Evolutionary conservation across 2,113 vertebrate genomes (phyloP), one percentile per base, ranked within the genome.

Genomic region (Leiothrix lutea): DNA sequence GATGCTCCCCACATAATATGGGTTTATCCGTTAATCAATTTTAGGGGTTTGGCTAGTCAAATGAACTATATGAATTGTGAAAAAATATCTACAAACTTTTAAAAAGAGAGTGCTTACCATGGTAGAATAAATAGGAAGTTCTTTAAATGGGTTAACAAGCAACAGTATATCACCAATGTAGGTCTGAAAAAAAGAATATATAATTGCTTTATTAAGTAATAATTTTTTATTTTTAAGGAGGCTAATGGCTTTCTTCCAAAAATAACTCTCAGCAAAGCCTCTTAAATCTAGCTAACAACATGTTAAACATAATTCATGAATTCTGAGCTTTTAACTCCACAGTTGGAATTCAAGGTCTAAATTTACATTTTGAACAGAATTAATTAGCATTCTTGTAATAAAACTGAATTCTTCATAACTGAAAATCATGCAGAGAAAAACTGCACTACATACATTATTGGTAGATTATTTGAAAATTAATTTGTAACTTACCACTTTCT

Each of bases 81-180:
- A 79, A 88, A 78, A 77, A 79, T 23, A 35, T 14, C 9, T 1
- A 3, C 29, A 89, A 85, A 19, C 40, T 71, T 66, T 72, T 35
- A 36, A 67, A 75, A 67, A 89, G 14, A 86, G 33, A 51, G 51
- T 61, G 81, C 99, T 99, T 97, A 99, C 99, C 98, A 98, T 89
- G 47, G 98, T 97, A 75, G 99, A 99, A 97, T 99, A 99, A 95
- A 99, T 99, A 48, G 99, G 99, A 85, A 99, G 98, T 79, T 99
- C 99, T 97, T 99, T 99, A 97, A 99, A 99, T 31, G 99, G 99
- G 79, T 99, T 99, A 75, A 99, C 98, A 88, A 99, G 98, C 84
- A 99, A 97, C 50, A 99, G 98, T 96, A 99, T 99, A 96, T 99
- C 98, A 81, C 99, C 99, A 70, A 99, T 98, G 77, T 99, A 99